Percentiles rank a stretch among this genome's conserved stretches.
Evolutionary conservation across 1,140 invertebrate genomes (phyloP).

Genomic region (Schmidtea mediterranea): DNA sequence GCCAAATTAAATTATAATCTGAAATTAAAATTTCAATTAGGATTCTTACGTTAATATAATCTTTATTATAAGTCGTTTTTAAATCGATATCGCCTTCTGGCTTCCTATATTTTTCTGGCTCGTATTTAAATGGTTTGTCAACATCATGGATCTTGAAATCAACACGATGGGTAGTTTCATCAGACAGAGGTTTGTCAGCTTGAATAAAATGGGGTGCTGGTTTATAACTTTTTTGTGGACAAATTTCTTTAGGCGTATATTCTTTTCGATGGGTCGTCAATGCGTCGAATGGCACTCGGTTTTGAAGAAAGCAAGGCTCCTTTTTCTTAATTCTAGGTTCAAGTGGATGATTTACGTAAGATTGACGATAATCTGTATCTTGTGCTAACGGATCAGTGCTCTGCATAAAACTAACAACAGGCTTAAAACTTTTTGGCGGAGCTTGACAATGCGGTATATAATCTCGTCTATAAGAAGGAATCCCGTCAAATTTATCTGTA

Average conservation of each 20-base stretch:
- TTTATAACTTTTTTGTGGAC: conserved; percentile 8
- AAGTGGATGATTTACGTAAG: conserved; percentile 6
- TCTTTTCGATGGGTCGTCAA: conserved; percentile 11
- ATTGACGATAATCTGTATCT: conserved; percentile 7
- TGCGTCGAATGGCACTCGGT: conserved; percentile 9
- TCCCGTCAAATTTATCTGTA: conserved; percentile 14
- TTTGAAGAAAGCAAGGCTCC: background rate
- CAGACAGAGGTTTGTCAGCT: conserved; percentile 11
- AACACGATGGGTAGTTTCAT: conserved; percentile 11
- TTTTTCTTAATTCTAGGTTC: conserved; percentile 3
- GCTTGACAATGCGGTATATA: conserved; percentile 15
- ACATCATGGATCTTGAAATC: conserved; percentile 13
- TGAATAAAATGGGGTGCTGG: conserved; percentile 8
- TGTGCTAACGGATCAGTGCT: conserved; percentile 12
- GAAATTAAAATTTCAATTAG: no score
- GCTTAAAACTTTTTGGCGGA: conserved; percentile 16
- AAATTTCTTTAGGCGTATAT: conserved; percentile 9
- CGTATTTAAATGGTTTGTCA: conserved; percentile 6
- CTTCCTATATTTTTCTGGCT: conserved; percentile 10
- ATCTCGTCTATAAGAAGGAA: conserved; percentile 19
- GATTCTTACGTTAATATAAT: conserved; percentile 8
- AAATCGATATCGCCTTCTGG: conserved; percentile 17
- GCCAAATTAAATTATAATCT: no score
- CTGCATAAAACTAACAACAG: conserved; percentile 14
- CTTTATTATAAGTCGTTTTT: conserved; percentile 13